Evolutionary conservation across 92 coral and sea anemone species (phyloP).

Genomic region (Epizoanthus rinbou): DNA sequence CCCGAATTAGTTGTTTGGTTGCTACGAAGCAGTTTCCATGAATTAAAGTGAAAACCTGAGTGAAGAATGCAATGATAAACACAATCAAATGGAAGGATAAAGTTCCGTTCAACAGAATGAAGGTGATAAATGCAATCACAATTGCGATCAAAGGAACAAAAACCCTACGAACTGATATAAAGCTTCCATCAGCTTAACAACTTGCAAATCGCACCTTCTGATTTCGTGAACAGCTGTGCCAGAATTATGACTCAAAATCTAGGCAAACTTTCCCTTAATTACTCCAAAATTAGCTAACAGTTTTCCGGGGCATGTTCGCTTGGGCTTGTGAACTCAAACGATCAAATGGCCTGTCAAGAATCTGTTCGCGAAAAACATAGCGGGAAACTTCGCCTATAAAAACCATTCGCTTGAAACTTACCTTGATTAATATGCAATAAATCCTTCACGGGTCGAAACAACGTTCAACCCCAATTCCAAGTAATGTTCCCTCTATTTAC

Average conservation of each 20-base stretch:
- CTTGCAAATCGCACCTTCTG: not conserved
- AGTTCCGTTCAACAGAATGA: not conserved
- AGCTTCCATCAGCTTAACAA: constrained; percentile 6
- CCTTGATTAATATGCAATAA: constrained; percentile 8
- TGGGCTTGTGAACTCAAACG: constrained; percentile 19
- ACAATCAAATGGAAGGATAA: not conserved
- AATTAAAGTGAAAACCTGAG: not conserved
- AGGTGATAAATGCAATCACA: constrained; percentile 18
- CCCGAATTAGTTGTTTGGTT: not conserved
- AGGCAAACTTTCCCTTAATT: not conserved
- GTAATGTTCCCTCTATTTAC: not conserved
- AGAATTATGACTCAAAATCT: not conserved
- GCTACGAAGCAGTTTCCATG: not conserved
- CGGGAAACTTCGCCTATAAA: constrained; percentile 1
- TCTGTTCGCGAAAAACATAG: constrained; percentile 35
- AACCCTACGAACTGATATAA: not conserved
- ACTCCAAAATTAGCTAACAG: constrained; percentile 32
- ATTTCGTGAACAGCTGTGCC: constrained; percentile 1
- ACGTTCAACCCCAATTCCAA: not conserved
- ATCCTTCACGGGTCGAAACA: constrained; percentile 27
- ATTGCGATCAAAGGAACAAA: not conserved
- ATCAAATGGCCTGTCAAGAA: constrained; percentile 48
- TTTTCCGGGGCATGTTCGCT: constrained; percentile 3
- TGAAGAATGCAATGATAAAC: not conserved
- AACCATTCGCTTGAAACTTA: constrained; percentile 13